These are phyloP conservation scores for Spilosoma lubricipeda DNA, from an alignment of 2,888 invertebrate species.

Conservation along the genomic window DNA sequence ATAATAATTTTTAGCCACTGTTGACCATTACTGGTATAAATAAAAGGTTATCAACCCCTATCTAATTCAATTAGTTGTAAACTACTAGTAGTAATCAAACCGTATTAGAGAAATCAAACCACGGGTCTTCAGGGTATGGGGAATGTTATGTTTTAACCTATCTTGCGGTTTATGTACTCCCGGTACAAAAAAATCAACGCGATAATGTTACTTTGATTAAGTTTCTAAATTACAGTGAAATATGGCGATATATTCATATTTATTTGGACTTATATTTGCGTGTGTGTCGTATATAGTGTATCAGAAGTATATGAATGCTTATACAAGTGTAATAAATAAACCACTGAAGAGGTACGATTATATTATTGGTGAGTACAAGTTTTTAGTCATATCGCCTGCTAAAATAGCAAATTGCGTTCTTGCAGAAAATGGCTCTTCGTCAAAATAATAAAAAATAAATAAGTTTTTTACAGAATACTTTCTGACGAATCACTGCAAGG, in stretches of 20 bases:
- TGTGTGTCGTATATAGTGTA: constrained; percentile 74
- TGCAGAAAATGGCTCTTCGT: neutral
- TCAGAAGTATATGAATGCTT: constrained; percentile 67
- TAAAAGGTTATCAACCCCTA: constrained; percentile 60
- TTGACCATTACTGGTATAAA: neutral
- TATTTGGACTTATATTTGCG: constrained; percentile 67
- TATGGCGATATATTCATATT: constrained; percentile 69
- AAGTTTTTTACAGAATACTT: too few relatives aligned
- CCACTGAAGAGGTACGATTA: constrained; percentile 79
- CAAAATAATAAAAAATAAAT: too few relatives aligned
- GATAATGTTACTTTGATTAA: neutral
- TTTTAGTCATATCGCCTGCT: constrained; percentile 8
- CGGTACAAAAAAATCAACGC: neutral
- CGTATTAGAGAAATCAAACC: constrained; percentile 55
- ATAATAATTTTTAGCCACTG: neutral
- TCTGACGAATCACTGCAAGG: too few relatives aligned
- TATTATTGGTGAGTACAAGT: constrained; percentile 73
- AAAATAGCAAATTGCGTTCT: constrained; percentile 9
- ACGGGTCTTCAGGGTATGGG: constrained; percentile 22
- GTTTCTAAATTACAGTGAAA: constrained; percentile 7
- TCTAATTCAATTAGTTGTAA: constrained; percentile 76
- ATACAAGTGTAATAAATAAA: constrained; percentile 69
- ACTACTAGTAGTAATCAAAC: constrained; percentile 56
- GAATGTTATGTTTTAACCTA: neutral
- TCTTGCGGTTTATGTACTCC: constrained; percentile 3